Evolutionary conservation across 23 tunicate species (phyloP), one percentile per base, ranked within the genome.

Genomic region (Diplosoma virens): DNA sequence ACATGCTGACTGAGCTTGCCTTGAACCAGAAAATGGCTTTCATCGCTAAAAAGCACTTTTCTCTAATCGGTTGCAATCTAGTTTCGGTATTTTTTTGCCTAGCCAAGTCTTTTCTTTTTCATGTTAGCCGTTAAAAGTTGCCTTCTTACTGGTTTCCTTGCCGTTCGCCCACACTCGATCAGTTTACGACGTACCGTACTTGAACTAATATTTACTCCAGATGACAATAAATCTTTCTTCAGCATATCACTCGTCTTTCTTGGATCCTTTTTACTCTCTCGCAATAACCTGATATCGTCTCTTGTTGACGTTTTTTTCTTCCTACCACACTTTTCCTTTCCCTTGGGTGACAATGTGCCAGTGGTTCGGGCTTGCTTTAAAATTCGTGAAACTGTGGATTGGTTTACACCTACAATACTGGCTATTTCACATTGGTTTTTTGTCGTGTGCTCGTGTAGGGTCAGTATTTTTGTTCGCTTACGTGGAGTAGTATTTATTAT

Each of bases 21-120:
- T 22, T 61, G 69, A 61, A 29, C 69, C 21, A 61, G 30, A 61
- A 61, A 41, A 61, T 61, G 35, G 69, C 21, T 61, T 61, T 61
- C 69, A 22, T 61, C 69, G 69, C 69, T 61, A 27, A 61, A 61
- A 22, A 61, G 34, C 17, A 61, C 69, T 61, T 56, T 56, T 61
- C 69, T 61, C 69, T 35, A 61, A 61, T 61, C 69, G 21, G 69
- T 56, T 11, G 25, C 63, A 56, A 20, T 56, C 63, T 25, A 56
- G 63, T 56, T 56, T 6, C 63, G 63, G 63, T 20, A 56, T 56
- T 56, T 56, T 56, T 56, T 20, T 16, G 24, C 63, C 63, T n/a
- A n/a, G 24, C 20, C 21, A 56, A 20, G 20, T 4, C 21, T 56
- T 20, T 56, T 56, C 25, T 56, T 56, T 56, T 56, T 56, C 63